Conservation (phyloP, 2,888 invertebrate genomes). For the Eupsilia transversa region DNA sequence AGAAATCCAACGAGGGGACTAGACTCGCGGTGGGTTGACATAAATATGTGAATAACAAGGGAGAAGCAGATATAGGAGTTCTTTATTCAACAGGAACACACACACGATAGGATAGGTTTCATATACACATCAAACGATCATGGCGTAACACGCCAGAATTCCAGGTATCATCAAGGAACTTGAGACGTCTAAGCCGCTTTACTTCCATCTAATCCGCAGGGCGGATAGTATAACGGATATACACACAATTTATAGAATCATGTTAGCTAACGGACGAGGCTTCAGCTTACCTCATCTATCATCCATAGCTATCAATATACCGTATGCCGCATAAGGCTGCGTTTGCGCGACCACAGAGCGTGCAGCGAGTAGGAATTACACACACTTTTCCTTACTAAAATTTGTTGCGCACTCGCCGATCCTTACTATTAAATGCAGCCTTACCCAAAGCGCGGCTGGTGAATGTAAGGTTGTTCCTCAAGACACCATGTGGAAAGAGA, state of each 20-base stretch:
- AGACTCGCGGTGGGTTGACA: too few species aligned
- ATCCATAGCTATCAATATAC: constrained; percentile 63
- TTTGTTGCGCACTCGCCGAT: background rate
- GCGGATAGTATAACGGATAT: constrained; percentile 59
- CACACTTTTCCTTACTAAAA: constrained; percentile 14
- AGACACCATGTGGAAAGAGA: background rate
- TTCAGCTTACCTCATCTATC: constrained; percentile 63
- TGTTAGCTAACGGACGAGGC: constrained; percentile 63
- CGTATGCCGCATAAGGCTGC: constrained; percentile 51
- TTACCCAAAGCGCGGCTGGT: background rate
- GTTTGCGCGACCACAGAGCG: constrained; percentile 38
- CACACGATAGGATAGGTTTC: background rate
- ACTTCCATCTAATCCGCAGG: constrained; percentile 52
- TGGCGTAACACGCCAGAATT: constrained; percentile 7
- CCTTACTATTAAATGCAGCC: background rate
- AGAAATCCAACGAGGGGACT: background rate
- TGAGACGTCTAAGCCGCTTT: constrained; percentile 44
- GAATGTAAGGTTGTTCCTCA: background rate
- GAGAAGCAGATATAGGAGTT: background rate
- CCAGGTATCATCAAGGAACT: constrained; percentile 36
- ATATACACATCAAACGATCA: constrained; percentile 7
- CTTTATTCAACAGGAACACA: background rate
- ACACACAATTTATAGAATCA: constrained; percentile 59
- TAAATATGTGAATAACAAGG: background rate
- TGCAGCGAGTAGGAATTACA: constrained; percentile 47